phyloP scores from a whole-genome alignment of 2,888 invertebrate genomes.

The Stenichneumon culpator region DNA sequence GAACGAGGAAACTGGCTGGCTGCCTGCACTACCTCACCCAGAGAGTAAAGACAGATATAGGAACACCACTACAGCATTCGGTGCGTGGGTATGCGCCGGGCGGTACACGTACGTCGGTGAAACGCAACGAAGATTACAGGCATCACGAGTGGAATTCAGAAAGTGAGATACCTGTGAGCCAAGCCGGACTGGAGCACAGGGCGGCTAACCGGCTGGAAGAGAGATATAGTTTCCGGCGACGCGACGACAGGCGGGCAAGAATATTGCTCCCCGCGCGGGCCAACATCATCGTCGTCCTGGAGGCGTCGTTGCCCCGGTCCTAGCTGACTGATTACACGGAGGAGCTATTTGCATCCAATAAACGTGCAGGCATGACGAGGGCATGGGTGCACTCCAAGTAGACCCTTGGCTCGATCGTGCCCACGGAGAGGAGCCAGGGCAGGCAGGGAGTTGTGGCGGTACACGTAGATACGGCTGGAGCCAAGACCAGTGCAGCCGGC shows the following conservation, averaged over 20 bases:
- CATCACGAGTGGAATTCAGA: conserved; percentile 43
- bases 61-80: conserved; percentile 1
- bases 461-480: neutral
- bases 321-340: conserved; percentile 44
- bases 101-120: neutral
- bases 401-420: neutral
- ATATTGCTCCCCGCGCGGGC: neutral
- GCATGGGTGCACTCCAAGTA: conserved; percentile 25
- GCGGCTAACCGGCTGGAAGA: conserved; percentile 22
- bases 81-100: neutral
- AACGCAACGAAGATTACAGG: conserved; percentile 37
- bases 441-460: neutral
- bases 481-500: conserved; percentile 6
- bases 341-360: conserved; percentile 55
- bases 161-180: conserved; percentile 37
- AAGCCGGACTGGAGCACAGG: conserved; percentile 34
- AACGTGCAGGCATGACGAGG: conserved; percentile 45
- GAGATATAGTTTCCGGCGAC: conserved; percentile 49
- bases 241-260: conserved; percentile 36
- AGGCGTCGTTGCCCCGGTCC: conserved; percentile 30
- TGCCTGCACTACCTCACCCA: conserved; percentile 32
- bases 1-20: conserved; percentile 60
- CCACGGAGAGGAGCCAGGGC: neutral
- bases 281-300: conserved; percentile 2
- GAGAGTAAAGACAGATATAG: conserved; percentile 35